Evolutionary conservation across 2,888 invertebrate genomes (phyloP).

Genomic region (Clepsis dumicolana): DNA sequence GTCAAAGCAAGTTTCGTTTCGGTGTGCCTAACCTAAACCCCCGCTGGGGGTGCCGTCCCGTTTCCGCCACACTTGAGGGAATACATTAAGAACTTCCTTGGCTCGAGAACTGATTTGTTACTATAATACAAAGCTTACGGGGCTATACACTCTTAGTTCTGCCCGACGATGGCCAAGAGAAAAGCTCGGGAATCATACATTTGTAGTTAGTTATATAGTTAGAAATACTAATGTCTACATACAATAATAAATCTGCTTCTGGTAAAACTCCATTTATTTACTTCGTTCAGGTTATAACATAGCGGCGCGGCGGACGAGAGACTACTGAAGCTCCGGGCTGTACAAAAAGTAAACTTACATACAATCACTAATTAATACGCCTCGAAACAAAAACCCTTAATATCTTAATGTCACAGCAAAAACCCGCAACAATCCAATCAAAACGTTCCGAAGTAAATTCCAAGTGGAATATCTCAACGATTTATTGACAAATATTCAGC

Average conservation of each 20-base stretch:
- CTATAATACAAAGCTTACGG: slow-evolving; percentile 2
- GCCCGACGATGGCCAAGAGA: not conserved
- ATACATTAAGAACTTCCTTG: slow-evolving; percentile 72
- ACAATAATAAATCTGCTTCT: too few relatives aligned
- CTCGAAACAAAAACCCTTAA: not conserved
- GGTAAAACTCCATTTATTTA: too few relatives aligned
- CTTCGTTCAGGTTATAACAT: too few relatives aligned
- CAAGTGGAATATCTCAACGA: slow-evolving; percentile 52
- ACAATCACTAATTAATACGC: not conserved
- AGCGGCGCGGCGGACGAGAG: too few relatives aligned
- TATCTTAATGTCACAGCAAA: slow-evolving; percentile 1
- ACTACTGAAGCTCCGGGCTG: too few relatives aligned
- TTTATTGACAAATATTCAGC: slow-evolving; percentile 47
- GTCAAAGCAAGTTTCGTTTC: not conserved
- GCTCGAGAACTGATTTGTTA: slow-evolving; percentile 36
- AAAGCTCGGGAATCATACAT: not conserved
- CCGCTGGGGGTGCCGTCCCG: slow-evolving; percentile 49
- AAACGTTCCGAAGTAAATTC: slow-evolving; percentile 46
- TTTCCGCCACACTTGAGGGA: slow-evolving; percentile 77
- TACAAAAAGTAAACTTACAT: too few relatives aligned
- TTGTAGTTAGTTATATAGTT: too few relatives aligned
- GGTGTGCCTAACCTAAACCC: not conserved
- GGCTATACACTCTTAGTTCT: not conserved
- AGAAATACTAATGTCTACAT: too few relatives aligned
- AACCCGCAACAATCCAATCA: slow-evolving; percentile 36